Evolutionary conservation across 2,113 vertebrate genomes (phyloP), one percentile per base, ranked within the genome.

Genomic region (Gavia stellata): DNA sequence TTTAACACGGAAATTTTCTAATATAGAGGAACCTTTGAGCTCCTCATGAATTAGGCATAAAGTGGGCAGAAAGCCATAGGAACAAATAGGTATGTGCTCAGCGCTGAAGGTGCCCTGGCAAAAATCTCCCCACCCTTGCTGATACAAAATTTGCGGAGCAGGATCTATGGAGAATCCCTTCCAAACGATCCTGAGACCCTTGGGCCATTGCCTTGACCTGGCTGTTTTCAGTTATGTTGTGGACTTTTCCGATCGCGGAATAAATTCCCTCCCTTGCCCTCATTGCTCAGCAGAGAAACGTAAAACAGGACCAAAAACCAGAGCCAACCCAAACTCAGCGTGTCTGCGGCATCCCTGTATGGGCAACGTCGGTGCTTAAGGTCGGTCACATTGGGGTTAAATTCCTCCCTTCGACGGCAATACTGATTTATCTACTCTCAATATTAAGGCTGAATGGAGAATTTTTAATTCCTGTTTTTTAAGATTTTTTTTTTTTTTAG

Each of bases 401-500:
- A 12, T 5, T 33, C 59, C 70, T 63, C 49, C 77, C 49, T n/a
- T 14, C 4, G 4, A 8, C 2, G n/a, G 10, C 86, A 62, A 0
- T 14, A 2, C 55, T 9, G 23, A 13, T 16, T n/a, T 19, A 44
- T 33, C n/a, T 40, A 20, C 61, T 47, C 38, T 19, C 47, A 17
- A 0, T 1, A 5, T 55, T 45, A 31, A 84, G 66, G 81, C 66
- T 58, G 66, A 59, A 36, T 0, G 61, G 45, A 53, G 17, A 70
- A 23, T 25, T 80, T 38, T 24, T 13, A 23, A 52, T 53, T 81
- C 34, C 55, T 3, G 53, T 3, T 15, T 7, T 20, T 49, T 31
- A 33, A 56, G 1, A 5, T 4, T 40, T 28, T 14, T 63, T 6
- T 44, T 1, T 52, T 17, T 1, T 3, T 4, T 25, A 5, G 12